Evolutionary conservation across 1,140 invertebrate genomes (phyloP), one percentile per base, ranked within the genome.

Genomic region (Conus ventricosus): DNA sequence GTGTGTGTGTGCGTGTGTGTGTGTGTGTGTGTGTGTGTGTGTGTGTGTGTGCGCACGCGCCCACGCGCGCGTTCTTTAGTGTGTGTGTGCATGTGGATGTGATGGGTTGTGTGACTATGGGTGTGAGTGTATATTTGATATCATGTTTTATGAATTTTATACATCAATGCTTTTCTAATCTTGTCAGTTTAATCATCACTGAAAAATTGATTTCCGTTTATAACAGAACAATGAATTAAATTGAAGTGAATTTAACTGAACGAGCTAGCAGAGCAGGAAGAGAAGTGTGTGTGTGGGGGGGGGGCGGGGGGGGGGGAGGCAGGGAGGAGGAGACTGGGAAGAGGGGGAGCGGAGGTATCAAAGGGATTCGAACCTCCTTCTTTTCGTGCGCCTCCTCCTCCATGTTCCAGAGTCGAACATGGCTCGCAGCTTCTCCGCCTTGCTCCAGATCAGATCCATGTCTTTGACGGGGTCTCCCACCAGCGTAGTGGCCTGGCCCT

Each of bases 391-490:
- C 17, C n/a, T 63, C 78, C 17, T 53, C 76, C 13, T 82, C 55
- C n/a, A 82, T 57, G 27, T 57, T 83, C 71, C 78, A 55, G 13
- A 20, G 51, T 27, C 87, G 23, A 82, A 81, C 55, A 54, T 7
- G 0, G n/a, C 55, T 5, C 39, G 1, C 57, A 82, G 78, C 25
- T 63, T 63, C 87, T 81, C 57, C 23, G 60, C 53, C 87, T 88
- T 83, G 78, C 7, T 67, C 87, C 60, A 81, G 78, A 82, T 83
- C 23, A 63, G 15, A n/a, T 88, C 80, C 87, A 82, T 83, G 78
- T 88, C 78, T 20, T 88, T 83, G 51, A 11, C 51, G 25, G 78
- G 25, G 15, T 88, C 87, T 5, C 81, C 87, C 13, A 67, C 87
- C 78, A 82, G 57, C 25, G 10, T 11, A n/a, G 20, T 27, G 13